A percentile compares a stretch with the other conserved stretches of the same genome.
These are phyloP conservation scores for Hephaestus fuliginosus DNA, from an alignment of 2,797 vertebrate species.

Conservation along the genomic window DNA sequence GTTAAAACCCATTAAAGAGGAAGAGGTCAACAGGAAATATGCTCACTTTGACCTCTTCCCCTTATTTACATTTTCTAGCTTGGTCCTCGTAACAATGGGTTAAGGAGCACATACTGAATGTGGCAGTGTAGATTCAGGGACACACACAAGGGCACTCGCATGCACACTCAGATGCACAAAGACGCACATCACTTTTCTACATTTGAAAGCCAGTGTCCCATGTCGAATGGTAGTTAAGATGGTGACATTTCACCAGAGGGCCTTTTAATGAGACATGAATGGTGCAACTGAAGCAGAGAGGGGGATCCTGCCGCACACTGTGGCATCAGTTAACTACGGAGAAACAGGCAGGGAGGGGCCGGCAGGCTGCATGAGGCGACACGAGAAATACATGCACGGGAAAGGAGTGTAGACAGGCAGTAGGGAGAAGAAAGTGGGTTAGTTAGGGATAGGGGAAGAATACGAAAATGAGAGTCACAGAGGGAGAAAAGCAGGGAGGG, in stretches of 20 bases:
- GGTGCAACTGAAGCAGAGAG: conserved; percentile 43
- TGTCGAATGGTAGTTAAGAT: conserved; percentile 60
- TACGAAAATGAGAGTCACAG: conserved; percentile 35
- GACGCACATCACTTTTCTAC: conserved; percentile 40
- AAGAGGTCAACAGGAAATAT: not conserved
- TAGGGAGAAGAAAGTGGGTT: conserved; percentile 34
- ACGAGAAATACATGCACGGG: conserved; percentile 21
- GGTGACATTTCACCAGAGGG: conserved; percentile 72
- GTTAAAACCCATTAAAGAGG: not conserved
- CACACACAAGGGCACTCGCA: conserved; percentile 21
- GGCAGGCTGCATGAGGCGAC: conserved; percentile 7
- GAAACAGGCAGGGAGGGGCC: conserved; percentile 1
- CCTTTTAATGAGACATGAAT: conserved; percentile 70
- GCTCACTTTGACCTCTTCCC: not conserved
- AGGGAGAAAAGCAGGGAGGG: conserved; percentile 4
- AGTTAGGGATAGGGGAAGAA: conserved; percentile 32
- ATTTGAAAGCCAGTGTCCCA: conserved; percentile 62
- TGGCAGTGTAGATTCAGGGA: conserved; percentile 10
- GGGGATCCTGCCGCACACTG: conserved; percentile 32
- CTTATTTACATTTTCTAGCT: not conserved
- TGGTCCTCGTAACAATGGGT: conserved; percentile 24
- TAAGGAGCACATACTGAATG: conserved; percentile 10
- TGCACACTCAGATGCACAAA: conserved; percentile 43
- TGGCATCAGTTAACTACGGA: conserved; percentile 39
- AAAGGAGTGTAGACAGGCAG: not conserved